Conservation (phyloP, 2,888 invertebrate genomes). For the Acholoe squamosa region DNA sequence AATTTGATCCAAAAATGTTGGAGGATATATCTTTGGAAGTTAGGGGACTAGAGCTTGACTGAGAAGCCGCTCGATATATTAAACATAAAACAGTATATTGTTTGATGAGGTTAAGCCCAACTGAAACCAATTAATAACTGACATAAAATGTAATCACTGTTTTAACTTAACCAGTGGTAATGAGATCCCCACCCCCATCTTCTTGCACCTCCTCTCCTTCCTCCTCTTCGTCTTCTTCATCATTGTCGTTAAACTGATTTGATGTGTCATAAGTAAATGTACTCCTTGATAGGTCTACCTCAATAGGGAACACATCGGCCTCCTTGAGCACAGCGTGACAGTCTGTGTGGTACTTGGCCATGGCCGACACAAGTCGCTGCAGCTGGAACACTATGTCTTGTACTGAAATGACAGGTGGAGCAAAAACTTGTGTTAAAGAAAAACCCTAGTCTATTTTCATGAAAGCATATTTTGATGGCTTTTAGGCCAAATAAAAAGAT, state of each 20-base stretch:
- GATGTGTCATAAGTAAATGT: constrained; percentile 90
- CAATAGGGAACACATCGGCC: constrained; percentile 94
- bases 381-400: constrained; percentile 92
- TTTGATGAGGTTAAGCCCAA: no score
- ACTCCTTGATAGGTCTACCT: constrained; percentile 95
- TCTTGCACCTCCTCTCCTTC: constrained; percentile 26
- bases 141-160: no score
- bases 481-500: neutral
- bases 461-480: no score
- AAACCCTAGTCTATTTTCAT: no score
- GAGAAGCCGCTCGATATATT: no score
- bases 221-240: constrained; percentile 60
- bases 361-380: constrained; percentile 91
- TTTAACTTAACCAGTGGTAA: constrained; percentile 63
- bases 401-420: constrained; percentile 84
- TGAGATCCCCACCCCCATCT: constrained; percentile 53
- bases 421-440: neutral
- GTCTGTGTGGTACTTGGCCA: constrained; percentile 90
- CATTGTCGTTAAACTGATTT: constrained; percentile 80
- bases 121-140: no score
- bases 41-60: no score
- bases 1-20: no score
- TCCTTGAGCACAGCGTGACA: constrained; percentile 90
- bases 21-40: no score
- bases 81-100: no score